Evolutionary conservation across 1,140 invertebrate genomes (phyloP).

Genomic region (Neelides sp.): DNA sequence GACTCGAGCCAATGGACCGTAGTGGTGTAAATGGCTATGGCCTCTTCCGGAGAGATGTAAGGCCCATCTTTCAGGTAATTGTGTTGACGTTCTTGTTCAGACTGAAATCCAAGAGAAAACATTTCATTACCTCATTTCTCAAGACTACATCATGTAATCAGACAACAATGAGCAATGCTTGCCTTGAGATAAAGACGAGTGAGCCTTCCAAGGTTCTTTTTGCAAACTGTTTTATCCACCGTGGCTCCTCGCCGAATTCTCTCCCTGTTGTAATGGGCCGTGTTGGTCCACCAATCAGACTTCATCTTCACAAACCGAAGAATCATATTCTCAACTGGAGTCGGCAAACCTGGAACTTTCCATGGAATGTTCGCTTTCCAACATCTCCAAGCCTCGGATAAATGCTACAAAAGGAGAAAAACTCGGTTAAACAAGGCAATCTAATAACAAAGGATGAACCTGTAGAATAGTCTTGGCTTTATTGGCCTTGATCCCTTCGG

Average conservation of each 20-base stretch:
- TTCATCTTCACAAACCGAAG: constrained; percentile 99
- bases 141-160: background rate
- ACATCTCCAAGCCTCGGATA: constrained; percentile 98
- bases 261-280: constrained; percentile 98
- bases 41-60: constrained; percentile 98
- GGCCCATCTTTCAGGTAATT: constrained; percentile 99
- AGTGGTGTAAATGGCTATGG: constrained; percentile 98
- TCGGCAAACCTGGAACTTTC: constrained; percentile 98
- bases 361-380: constrained; percentile 99
- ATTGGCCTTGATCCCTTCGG: constrained; percentile 99
- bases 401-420: constrained; percentile 44
- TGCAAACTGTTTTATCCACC: constrained; percentile 99
- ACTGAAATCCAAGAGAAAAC: constrained; percentile 33
- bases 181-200: constrained; percentile 89
- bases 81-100: constrained; percentile 97
- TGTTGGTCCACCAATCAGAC: constrained; percentile 99
- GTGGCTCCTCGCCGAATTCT: constrained; percentile 82
- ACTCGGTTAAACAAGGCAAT: constrained; percentile 1
- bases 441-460: constrained; percentile 13
- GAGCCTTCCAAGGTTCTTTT: constrained; percentile 94
- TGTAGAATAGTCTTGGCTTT: constrained; percentile 97
- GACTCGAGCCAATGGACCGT: constrained; percentile 99
- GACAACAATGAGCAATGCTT: background rate
- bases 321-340: constrained; percentile 99
- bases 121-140: background rate